Conservation (phyloP, 1,140 invertebrate genomes). For the Ceratitis capitata region DNA sequence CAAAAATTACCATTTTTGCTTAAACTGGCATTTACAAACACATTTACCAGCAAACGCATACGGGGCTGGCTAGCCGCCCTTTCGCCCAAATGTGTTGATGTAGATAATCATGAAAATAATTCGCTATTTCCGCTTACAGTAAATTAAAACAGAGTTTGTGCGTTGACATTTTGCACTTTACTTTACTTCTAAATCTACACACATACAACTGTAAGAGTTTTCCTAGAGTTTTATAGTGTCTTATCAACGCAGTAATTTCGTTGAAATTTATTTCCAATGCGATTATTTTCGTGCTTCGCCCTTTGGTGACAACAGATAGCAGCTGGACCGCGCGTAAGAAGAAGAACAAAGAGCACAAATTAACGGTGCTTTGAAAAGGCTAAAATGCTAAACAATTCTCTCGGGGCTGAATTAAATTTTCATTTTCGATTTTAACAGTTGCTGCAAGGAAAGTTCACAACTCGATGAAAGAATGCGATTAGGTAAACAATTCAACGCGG, state of each 20-base stretch:
- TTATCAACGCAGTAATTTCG: neutral
- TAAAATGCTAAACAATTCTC: neutral
- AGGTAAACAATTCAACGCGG: neutral
- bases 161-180: neutral
- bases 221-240: neutral
- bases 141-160: neutral
- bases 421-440: neutral
- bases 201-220: neutral
- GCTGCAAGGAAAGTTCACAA: neutral
- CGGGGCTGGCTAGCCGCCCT: too few relatives aligned
- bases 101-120: neutral
- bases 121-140: neutral
- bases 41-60: neutral
- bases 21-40: neutral
- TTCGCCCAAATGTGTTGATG: neutral
- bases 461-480: neutral
- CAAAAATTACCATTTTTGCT: neutral
- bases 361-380: neutral
- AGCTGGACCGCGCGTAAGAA: neutral
- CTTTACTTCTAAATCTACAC: neutral
- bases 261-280: conserved; percentile 30
- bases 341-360: conserved; percentile 24
- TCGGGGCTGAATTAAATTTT: neutral
- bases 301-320: neutral
- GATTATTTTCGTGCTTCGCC: conserved; percentile 8